Evolutionary conservation across 2,888 invertebrate species (phyloP).

Genomic region (Neoascia interrupta): DNA sequence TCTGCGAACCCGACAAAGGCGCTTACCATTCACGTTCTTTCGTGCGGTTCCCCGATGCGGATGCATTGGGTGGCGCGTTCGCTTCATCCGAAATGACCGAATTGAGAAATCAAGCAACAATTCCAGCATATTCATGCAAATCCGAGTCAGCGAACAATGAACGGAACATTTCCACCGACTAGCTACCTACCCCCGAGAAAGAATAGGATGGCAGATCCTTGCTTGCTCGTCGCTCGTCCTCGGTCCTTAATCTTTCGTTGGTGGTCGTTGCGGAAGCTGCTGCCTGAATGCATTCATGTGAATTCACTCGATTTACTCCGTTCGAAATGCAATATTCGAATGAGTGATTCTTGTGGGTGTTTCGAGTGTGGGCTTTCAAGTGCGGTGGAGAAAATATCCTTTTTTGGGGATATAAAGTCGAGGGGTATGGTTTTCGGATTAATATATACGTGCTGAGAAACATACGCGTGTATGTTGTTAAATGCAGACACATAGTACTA

Average conservation of each 20-base stretch:
- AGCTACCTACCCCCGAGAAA: neutral
- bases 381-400: neutral
- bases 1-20: constrained; percentile 5
- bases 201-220: constrained; percentile 38
- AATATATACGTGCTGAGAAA: too few species aligned
- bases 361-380: neutral
- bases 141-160: constrained; percentile 32
- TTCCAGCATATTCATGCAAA: constrained; percentile 54
- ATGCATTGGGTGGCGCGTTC: neutral
- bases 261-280: constrained; percentile 20
- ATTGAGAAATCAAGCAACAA: constrained; percentile 61
- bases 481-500: too few species aligned
- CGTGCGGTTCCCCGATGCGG: neutral
- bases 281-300: constrained; percentile 59
- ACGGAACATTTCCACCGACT: constrained; percentile 27
- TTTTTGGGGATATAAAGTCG: constrained; percentile 16
- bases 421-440: constrained; percentile 31
- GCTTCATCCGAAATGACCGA: constrained; percentile 42
- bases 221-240: constrained; percentile 1
- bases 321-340: constrained; percentile 62
- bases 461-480: neutral
- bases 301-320: constrained; percentile 64
- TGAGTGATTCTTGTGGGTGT: constrained; percentile 42
- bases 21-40: constrained; percentile 1
- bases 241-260: constrained; percentile 52